Evolutionary conservation across 2,888 invertebrate species (phyloP).

Genomic region (Drosophila helvetica): DNA sequence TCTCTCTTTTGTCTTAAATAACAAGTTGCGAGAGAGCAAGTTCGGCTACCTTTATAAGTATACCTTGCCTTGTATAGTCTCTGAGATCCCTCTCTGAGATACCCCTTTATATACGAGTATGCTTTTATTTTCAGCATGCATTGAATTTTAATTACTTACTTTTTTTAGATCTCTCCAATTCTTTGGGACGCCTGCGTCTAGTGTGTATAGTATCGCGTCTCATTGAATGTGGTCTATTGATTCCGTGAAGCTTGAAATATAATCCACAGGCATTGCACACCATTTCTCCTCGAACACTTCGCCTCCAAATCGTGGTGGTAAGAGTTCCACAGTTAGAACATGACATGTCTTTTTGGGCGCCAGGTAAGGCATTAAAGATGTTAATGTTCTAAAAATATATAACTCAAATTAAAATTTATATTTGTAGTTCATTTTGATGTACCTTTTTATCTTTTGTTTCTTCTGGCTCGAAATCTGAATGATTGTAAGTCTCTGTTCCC

Average conservation of each 20-base stretch:
- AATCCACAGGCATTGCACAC: constrained; percentile 99
- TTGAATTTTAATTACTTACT: constrained; percentile 77
- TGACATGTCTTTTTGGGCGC: constrained; percentile 88
- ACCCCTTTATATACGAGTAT: too few species aligned
- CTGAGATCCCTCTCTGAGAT: too few species aligned
- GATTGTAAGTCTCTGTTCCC: constrained; percentile 49
- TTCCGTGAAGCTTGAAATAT: constrained; percentile 98
- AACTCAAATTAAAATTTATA: background rate
- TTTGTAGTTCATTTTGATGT: background rate
- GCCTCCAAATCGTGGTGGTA: constrained; percentile 98
- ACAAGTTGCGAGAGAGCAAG: too few species aligned
- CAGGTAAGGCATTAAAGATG: constrained; percentile 64
- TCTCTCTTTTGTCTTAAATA: too few species aligned
- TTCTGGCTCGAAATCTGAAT: constrained; percentile 58
- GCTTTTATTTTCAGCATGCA: too few species aligned
- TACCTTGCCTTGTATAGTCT: too few species aligned
- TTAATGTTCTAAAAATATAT: constrained; percentile 48
- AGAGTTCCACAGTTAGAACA: constrained; percentile 99
- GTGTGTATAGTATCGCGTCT: constrained; percentile 98
- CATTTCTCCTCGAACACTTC: constrained; percentile 98
- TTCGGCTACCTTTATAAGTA: too few species aligned
- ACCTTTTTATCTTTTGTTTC: constrained; percentile 74
- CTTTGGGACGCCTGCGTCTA: constrained; percentile 93
- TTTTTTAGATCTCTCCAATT: constrained; percentile 87
- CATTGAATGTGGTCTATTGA: constrained; percentile 97